A percentile compares a stretch with the other conserved stretches of the same genome.
Conservation (phyloP, 1,140 invertebrate genomes). For the Neuroterus valhalla region DNA sequence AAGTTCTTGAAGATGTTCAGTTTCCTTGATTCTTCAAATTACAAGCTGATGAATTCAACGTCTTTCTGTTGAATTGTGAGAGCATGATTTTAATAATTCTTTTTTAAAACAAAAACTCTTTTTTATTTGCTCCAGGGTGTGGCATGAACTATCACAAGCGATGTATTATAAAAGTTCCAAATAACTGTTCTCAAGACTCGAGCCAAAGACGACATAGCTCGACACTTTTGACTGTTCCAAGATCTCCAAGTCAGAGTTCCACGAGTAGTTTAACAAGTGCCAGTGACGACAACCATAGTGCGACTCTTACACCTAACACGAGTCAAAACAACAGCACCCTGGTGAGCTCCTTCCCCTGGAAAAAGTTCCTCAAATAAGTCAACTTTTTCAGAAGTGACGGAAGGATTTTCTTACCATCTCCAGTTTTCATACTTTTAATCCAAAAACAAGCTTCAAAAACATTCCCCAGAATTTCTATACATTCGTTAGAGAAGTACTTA, state of each 20-base stretch:
- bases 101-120: not conserved
- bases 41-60: not conserved
- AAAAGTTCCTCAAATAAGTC: conserved; percentile 34
- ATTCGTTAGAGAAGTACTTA: too few species aligned
- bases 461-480: too few species aligned
- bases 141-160: conserved; percentile 98
- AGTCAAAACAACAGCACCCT: conserved; percentile 71
- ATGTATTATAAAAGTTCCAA: conserved; percentile 98
- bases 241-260: conserved; percentile 81
- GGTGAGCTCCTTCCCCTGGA: conserved; percentile 54
- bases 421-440: too few species aligned
- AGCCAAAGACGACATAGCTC: conserved; percentile 76
- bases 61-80: not conserved
- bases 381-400: not conserved
- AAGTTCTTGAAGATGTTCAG: not conserved
- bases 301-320: conserved; percentile 65
- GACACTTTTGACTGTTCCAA: conserved; percentile 79
- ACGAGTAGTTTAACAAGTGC: conserved; percentile 73
- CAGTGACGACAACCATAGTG: conserved; percentile 72
- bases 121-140: conserved; percentile 83
- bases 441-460: too few species aligned
- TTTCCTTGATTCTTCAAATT: too few species aligned
- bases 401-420: not conserved
- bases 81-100: conserved; percentile 23
- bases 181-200: conserved; percentile 88